Conservation (phyloP, 1,140 invertebrate genomes). For the Anthonomus grandis region DNA sequence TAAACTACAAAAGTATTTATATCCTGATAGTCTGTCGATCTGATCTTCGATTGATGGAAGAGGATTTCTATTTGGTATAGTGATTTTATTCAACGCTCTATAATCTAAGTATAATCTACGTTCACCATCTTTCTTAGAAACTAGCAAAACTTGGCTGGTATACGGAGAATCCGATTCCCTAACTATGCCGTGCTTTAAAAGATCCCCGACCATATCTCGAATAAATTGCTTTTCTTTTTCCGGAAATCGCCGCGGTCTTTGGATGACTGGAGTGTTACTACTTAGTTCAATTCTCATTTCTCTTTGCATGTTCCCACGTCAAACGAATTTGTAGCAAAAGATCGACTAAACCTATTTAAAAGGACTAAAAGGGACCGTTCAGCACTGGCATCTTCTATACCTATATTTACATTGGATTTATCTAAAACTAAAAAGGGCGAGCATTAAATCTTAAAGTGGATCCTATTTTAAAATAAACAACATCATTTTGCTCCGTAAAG, state of each 20-base stretch:
- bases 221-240: background rate
- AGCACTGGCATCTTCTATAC: background rate
- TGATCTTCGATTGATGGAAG: slow-evolving; percentile 15
- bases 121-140: slow-evolving; percentile 4
- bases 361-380: background rate
- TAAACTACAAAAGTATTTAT: slow-evolving; percentile 36
- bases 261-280: background rate
- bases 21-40: slow-evolving; percentile 44
- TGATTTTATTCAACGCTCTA: slow-evolving; percentile 6
- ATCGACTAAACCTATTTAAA: slow-evolving; percentile 2
- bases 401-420: background rate
- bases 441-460: background rate
- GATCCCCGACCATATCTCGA: background rate
- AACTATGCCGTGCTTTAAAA: slow-evolving; percentile 10
- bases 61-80: background rate
- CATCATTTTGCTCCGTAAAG: slow-evolving; percentile 18
- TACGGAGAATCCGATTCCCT: slow-evolving; percentile 18
- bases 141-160: background rate
- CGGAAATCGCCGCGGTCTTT: background rate
- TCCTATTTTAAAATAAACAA: slow-evolving; percentile 1
- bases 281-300: background rate
- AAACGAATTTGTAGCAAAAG: background rate
- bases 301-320: background rate
- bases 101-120: background rate
- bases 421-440: background rate